Evolutionary conservation across 2,113 vertebrate genomes (phyloP).

Genomic region (Fukomys damarensis): DNA sequence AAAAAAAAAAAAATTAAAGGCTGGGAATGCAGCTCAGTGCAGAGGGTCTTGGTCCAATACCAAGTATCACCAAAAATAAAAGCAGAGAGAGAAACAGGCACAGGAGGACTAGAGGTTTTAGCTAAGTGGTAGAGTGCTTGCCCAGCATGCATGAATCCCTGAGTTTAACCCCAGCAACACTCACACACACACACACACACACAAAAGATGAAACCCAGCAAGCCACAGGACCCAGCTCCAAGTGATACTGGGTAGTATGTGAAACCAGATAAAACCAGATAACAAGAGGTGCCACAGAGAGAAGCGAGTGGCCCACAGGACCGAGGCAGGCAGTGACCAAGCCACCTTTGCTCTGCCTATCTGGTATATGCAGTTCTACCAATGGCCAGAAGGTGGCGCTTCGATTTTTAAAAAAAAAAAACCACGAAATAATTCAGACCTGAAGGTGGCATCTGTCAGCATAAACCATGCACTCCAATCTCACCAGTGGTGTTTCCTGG

Average conservation of each 20-base stretch:
- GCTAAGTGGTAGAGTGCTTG: background rate
- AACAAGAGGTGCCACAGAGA: background rate
- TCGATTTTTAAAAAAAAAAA: background rate
- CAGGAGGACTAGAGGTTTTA: background rate
- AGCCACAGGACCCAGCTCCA: background rate
- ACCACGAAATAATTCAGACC: background rate
- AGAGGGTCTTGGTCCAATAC: background rate
- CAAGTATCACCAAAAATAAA: background rate
- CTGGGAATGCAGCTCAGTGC: background rate
- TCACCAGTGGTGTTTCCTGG: background rate
- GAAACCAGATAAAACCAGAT: background rate
- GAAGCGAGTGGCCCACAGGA: background rate
- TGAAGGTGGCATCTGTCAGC: accelerated
- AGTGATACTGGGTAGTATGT: background rate
- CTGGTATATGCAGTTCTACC: background rate
- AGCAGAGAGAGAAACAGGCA: background rate
- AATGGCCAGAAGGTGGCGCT: conserved; percentile 58
- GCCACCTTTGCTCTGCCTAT: background rate
- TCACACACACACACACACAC: background rate
- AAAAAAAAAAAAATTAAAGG: background rate
- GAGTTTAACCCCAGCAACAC: background rate
- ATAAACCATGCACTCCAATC: background rate
- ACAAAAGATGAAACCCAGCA: background rate
- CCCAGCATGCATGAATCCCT: background rate
- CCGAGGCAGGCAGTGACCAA: background rate